Base-by-base conservation (phyloP, 2,113 vertebrate genomes). In the Riparia riparia region DNA sequence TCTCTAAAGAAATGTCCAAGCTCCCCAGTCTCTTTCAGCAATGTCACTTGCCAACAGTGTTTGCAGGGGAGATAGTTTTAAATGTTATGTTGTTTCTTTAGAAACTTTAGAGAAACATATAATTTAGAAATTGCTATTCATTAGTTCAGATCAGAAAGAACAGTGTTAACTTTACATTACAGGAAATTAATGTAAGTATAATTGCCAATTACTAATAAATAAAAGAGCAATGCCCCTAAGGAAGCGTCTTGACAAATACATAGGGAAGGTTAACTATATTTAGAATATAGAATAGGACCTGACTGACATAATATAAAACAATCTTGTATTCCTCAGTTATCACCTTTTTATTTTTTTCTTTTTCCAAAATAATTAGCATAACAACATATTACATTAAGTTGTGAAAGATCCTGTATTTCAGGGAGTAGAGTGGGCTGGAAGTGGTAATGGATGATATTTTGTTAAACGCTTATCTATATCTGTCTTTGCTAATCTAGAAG, bases 291-390 rank as follows among this genome's bases (percentile, higher is more conserved):
- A 82, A 66, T 63, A 58, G 7, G 13, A 51, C 5, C 9, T 15
- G 47, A 71, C 28, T 72, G 20, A 42, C 5, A 26, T 26, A 60
- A 42, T 44, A 34, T 34, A 73, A 60, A 77, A 65, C 31, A 66
- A 4, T 9, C 3, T 80, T 80, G 6, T 42, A 25, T 45, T 70
- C 4, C 16, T 69, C 0, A 0, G 31, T 7, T 49, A 78, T 42
- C 7, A 54, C 18, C 2, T 44, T 31, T 61, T 17, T 57, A n/a
- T 60, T 25, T 49, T 49, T n/a, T 61, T 34, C 8, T 25, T 32
- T 50, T 20, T 3, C 7, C 1, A 29, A 42, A 77, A 65, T 31
- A 77, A 66, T 80, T 47, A 65, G 5, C 19, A 17, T 28, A 60
- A 61, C 11, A 64, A 18, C 0, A 0, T 47, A 86, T 60, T 79